phyloP scores from a whole-genome alignment of 2,113 vertebrate species.

The Calidris pugnax region DNA sequence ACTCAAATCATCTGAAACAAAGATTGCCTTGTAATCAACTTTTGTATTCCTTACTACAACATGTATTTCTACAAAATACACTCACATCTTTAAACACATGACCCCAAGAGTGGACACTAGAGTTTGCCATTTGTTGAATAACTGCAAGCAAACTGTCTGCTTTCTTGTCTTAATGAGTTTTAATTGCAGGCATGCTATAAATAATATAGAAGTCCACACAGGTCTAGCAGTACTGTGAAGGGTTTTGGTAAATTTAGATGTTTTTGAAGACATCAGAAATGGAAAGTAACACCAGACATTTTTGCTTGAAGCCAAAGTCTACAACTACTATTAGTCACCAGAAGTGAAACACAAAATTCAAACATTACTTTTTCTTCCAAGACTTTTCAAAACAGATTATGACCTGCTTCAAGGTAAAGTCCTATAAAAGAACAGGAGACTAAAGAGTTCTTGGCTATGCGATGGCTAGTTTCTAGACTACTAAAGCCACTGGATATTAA shows the following conservation, averaged over 20 bases:
- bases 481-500: background rate
- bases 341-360: background rate
- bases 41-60: background rate
- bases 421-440: background rate
- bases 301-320: background rate
- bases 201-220: background rate
- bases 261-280: background rate
- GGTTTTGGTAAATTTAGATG: background rate
- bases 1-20: slow-evolving; percentile 83
- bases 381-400: background rate
- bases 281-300: background rate
- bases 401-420: background rate
- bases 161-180: background rate
- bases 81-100: background rate
- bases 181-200: background rate
- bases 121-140: background rate
- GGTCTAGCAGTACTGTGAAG: background rate
- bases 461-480: background rate
- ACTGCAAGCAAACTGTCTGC: background rate
- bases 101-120: background rate
- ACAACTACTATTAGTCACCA: background rate
- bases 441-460: background rate
- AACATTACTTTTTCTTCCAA: background rate
- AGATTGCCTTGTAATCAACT: background rate
- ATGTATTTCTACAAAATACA: background rate